Conservation (phyloP, 1,140 invertebrate genomes). For the Drosophila sulfurigaster region DNA sequence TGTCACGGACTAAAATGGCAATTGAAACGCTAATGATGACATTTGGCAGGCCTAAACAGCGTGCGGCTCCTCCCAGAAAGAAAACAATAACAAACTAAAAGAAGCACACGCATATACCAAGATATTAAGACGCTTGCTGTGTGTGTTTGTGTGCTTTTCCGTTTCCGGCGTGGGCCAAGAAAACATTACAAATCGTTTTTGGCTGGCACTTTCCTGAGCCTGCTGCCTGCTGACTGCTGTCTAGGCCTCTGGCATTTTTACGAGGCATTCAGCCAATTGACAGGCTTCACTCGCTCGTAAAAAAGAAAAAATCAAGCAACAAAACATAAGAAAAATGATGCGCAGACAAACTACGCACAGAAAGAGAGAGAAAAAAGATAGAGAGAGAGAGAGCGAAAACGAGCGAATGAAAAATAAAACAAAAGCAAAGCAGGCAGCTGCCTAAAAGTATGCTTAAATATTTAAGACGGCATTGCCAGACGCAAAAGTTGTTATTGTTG, state of each 20-base stretch:
- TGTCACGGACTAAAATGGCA: slow-evolving; percentile 83
- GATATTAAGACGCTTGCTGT: slow-evolving; percentile 3
- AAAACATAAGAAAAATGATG: slow-evolving; percentile 77
- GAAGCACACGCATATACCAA: slow-evolving; percentile 46
- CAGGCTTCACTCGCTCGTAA: slow-evolving; percentile 83
- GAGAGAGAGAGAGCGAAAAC: slow-evolving; percentile 43
- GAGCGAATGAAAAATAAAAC: slow-evolving; percentile 7
- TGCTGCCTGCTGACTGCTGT: slow-evolving; percentile 22
- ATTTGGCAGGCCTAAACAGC: slow-evolving; percentile 76
- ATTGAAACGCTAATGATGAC: slow-evolving; percentile 84
- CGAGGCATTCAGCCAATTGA: slow-evolving; percentile 84
- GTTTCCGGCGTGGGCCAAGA: slow-evolving; percentile 73
- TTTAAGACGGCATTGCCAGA: slow-evolving; percentile 61
- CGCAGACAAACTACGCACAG: slow-evolving; percentile 66
- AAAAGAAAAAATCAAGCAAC: slow-evolving; percentile 68
- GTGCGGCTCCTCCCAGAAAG: slow-evolving; percentile 22
- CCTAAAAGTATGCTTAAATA: slow-evolving; percentile 78
- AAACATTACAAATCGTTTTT: slow-evolving; percentile 83
- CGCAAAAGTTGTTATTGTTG: slow-evolving; percentile 38
- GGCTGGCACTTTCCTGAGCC: slow-evolving; percentile 36
- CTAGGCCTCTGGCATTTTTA: slow-evolving; percentile 80
- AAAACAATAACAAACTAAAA: slow-evolving; percentile 80
- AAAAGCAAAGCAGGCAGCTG: slow-evolving; percentile 43
- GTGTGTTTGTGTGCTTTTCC: slow-evolving; percentile 68
- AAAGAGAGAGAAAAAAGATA: slow-evolving; percentile 4